Base-by-base conservation (phyloP, 2,113 vertebrate species). In the Microtus ochrogaster region DNA sequence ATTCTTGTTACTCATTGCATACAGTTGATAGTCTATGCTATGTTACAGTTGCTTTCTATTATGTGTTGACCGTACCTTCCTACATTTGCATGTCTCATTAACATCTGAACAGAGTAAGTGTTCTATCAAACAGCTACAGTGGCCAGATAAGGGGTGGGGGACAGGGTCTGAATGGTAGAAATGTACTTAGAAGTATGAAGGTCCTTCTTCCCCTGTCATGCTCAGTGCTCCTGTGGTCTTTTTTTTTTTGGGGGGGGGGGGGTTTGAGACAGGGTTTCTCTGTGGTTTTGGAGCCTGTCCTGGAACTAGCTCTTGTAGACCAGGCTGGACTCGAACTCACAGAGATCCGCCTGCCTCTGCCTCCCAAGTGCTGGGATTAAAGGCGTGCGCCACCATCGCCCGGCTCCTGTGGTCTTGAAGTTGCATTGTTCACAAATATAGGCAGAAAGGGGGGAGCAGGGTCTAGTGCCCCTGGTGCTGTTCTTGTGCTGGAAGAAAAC, bases 401-500 rank as follows among this genome's bases (percentile, higher is more conserved):
- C 41, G 41, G 41, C 41, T 44, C 41, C 70, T 58, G 7, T 39
- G 55, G 74, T 66, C 93, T 74, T 65, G 12, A 87, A n/a, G 90
- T 87, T 82, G 44, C 19, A 5, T 94, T 97, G 93, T 86, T 66
- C 41, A 83, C 30, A 89, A 52, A 30, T 68, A 0, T 84, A 26
- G 30, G 28, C 26, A 68, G n/a, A 49, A 39, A 49, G 55, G 19
- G 16, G 52, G 26, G 63, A 7, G 55, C 16, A 3, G 26, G 58
- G 91, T 89, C 73, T 91, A 17, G 58, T 81, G 7, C 41, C 49
- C 83, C 58, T 86, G 1, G 41, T 70, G 26, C 4, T 44, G 0
- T 85, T 95, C 6, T n/a, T 83, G 21, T 5, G n/a, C 70, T 94
- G 9, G 28, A 92, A 65, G 28, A 96, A 95, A 89, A 36, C 49